A percentile compares a stretch with the other conserved stretches of the same genome.
Evolutionary conservation across 2,797 vertebrate species (phyloP).

Genomic region (Martes flavigula): DNA sequence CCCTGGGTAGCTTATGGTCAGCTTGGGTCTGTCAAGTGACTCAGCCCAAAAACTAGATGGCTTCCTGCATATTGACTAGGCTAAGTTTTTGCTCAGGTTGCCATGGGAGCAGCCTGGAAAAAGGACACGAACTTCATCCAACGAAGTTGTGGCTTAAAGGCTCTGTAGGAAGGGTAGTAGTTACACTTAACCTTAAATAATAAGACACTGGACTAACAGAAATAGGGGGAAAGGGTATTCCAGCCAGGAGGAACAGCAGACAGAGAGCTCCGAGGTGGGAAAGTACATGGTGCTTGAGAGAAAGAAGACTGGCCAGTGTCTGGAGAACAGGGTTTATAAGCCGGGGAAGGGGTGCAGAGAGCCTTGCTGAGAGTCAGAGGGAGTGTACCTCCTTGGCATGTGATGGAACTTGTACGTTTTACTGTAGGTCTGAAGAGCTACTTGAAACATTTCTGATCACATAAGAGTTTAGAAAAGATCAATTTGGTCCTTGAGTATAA

Average conservation of each 20-base stretch:
- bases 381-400: accelerated
- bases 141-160: not conserved
- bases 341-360: not conserved
- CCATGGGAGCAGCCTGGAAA: not conserved
- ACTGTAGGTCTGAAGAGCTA: not conserved
- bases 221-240: not conserved
- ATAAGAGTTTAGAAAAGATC: not conserved
- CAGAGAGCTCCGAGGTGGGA: not conserved
- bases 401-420: not conserved
- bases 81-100: not conserved
- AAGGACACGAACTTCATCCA: not conserved
- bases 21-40: not conserved
- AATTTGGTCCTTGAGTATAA: not conserved
- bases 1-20: not conserved
- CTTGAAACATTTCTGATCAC: not conserved
- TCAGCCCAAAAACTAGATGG: not conserved
- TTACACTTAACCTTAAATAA: not conserved
- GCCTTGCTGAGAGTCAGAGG: accelerated
- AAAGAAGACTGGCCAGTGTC: not conserved
- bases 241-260: not conserved
- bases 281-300: not conserved
- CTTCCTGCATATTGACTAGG: not conserved
- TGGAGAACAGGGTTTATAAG: not conserved
- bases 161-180: not conserved
- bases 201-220: too few relatives aligned